Evolutionary conservation across 2,797 vertebrate genomes (phyloP).

Genomic region (Enteromius unitaeniatus): DNA sequence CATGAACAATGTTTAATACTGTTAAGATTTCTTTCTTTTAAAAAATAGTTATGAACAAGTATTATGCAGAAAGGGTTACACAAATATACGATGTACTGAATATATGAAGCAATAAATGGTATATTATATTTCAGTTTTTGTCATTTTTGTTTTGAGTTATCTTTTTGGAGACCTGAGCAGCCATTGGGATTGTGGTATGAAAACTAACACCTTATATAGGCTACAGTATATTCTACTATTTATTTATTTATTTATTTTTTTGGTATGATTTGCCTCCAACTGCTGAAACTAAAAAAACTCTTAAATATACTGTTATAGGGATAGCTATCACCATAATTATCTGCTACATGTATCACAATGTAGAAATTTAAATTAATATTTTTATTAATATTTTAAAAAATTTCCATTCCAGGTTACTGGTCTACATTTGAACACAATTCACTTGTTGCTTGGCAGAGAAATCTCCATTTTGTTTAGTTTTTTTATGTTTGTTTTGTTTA

Average conservation of each 20-base stretch:
- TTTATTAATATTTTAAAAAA: conserved; percentile 12
- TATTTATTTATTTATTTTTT: background rate
- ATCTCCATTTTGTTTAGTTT: conserved; percentile 20
- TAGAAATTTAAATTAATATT: conserved; percentile 20
- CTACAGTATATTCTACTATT: conserved; percentile 2
- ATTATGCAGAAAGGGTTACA: conserved; percentile 19
- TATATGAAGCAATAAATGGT: conserved; percentile 43
- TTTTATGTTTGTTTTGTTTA: background rate
- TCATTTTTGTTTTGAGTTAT: conserved; percentile 54
- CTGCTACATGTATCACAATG: background rate
- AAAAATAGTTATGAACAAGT: background rate
- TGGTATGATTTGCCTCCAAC: background rate
- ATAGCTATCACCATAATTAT: background rate
- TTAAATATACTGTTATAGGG: background rate
- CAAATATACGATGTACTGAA: conserved; percentile 37
- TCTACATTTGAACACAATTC: conserved; percentile 32
- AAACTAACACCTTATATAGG: conserved; percentile 16
- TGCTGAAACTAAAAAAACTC: background rate
- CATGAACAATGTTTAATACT: conserved; percentile 46
- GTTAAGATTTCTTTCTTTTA: conserved; percentile 19
- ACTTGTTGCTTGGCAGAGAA: conserved; percentile 26
- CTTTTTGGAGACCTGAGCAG: conserved; percentile 39
- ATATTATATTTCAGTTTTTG: conserved; percentile 46
- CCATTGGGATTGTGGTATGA: conserved; percentile 42
- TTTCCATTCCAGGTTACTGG: conserved; percentile 39